Evolutionary conservation across 2,888 invertebrate species (phyloP).

Genomic region (Drosophila neutralis): DNA sequence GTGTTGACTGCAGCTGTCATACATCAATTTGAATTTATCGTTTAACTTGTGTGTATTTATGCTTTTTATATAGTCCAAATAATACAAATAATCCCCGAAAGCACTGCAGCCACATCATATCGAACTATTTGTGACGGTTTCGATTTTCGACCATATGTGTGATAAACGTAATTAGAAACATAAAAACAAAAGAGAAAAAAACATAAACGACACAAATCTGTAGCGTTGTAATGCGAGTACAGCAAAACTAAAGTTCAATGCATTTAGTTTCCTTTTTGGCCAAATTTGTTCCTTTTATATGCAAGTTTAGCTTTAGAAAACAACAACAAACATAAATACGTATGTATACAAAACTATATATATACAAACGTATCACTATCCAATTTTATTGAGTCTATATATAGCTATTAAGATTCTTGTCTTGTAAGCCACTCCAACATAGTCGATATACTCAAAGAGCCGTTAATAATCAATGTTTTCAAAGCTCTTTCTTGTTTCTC

Average conservation of each 20-base stretch:
- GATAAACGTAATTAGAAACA: conserved; percentile 68
- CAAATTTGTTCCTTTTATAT: conserved; percentile 74
- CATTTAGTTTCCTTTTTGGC: conserved; percentile 72
- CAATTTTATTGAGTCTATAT: conserved; percentile 47
- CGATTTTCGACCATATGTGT: conserved; percentile 74
- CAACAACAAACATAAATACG: conserved; percentile 31
- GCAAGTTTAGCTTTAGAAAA: conserved; percentile 57
- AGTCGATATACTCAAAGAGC: conserved; percentile 17
- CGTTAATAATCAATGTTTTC: conserved; percentile 16
- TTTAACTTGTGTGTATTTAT: conserved; percentile 13
- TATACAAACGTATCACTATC: conserved; percentile 42
- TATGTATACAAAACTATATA: conserved; percentile 31
- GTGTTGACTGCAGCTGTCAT: conserved; percentile 31
- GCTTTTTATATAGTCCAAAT: conserved; percentile 2
- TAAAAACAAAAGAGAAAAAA: conserved; percentile 15
- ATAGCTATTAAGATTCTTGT: conserved; percentile 45
- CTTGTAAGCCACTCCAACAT: conserved; percentile 29
- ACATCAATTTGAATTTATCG: conserved; percentile 1
- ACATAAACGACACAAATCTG: conserved; percentile 35
- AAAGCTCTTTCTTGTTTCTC: conserved; percentile 4
- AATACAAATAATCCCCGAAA: conserved; percentile 5
- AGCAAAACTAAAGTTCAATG: conserved; percentile 59
- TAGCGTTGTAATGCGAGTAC: conserved; percentile 43
- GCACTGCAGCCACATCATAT: conserved; percentile 50
- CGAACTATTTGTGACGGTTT: conserved; percentile 55